phyloP scores from a whole-genome alignment of 92 coral and sea anemone genomes.

The Porites divaricata region DNA sequence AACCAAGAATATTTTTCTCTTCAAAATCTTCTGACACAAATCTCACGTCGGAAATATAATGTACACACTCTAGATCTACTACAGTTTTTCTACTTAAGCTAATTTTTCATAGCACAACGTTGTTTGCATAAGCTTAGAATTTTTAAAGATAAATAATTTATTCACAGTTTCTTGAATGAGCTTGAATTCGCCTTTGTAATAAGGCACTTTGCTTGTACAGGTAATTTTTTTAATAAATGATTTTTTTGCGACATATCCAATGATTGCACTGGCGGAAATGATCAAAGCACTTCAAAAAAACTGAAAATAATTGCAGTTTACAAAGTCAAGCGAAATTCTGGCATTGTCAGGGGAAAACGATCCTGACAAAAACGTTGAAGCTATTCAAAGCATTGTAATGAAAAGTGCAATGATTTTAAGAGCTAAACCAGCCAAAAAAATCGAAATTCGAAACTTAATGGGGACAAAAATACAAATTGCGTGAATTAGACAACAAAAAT shows the following conservation, averaged over 20 bases:
- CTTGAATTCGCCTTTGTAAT: background rate
- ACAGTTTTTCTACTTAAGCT: background rate
- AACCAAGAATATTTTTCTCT: background rate
- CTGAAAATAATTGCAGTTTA: background rate
- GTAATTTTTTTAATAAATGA: constrained; percentile 19
- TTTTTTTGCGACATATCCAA: constrained; percentile 23
- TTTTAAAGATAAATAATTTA: constrained; percentile 28
- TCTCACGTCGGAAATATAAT: background rate
- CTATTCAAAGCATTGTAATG: background rate
- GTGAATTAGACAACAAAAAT: constrained; percentile 28
- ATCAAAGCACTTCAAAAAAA: background rate
- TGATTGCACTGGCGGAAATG: background rate
- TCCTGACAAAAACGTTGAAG: background rate
- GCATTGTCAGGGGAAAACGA: background rate
- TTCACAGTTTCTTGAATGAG: constrained; percentile 18
- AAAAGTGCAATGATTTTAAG: background rate
- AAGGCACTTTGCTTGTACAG: constrained; percentile 3
- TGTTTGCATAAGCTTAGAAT: constrained; percentile 21
- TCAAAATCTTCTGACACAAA: background rate
- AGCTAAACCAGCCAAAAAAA: background rate
- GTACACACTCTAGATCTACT: background rate
- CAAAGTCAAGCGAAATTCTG: background rate
- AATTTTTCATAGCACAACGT: background rate
- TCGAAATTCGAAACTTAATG: background rate
- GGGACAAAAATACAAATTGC: constrained; percentile 5